Evolutionary conservation across 1,140 invertebrate species (phyloP).

Genomic region (Hydropsyche tenuis): DNA sequence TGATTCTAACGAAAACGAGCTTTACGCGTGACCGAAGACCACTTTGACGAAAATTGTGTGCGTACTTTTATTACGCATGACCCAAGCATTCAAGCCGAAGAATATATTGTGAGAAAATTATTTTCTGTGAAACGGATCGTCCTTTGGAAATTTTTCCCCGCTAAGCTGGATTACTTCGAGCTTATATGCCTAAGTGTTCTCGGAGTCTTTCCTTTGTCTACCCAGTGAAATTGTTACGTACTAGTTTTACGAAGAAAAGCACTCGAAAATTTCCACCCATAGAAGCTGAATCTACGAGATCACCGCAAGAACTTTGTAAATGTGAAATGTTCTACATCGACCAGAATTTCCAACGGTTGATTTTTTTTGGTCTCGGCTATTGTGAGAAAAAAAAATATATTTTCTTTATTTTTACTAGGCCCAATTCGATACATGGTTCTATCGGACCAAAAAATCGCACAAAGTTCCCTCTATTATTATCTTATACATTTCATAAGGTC

Average conservation of each 20-base stretch:
- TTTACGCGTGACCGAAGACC: too few relatives aligned
- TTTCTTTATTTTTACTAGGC: neutral
- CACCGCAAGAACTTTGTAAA: constrained; percentile 10
- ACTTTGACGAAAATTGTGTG: too few relatives aligned
- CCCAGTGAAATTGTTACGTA: constrained; percentile 33
- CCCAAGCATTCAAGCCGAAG: neutral
- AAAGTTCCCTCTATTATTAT: neutral
- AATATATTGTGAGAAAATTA: neutral
- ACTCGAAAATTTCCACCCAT: constrained; percentile 36
- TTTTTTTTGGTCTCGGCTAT: neutral
- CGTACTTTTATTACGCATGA: neutral
- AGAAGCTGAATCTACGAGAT: constrained; percentile 29
- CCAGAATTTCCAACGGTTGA: neutral
- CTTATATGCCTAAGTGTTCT: constrained; percentile 36
- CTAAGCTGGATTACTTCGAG: constrained; percentile 32
- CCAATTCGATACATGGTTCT: neutral
- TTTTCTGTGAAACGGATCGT: constrained; percentile 11
- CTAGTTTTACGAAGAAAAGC: constrained; percentile 23
- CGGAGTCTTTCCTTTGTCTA: constrained; percentile 26
- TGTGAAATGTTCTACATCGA: constrained; percentile 18
- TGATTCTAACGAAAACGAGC: too few relatives aligned
- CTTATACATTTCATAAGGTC: constrained; percentile 7
- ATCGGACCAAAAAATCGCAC: neutral
- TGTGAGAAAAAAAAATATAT: neutral
- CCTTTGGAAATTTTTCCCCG: constrained; percentile 7